Evolutionary conservation across 2,888 invertebrate genomes (phyloP), one percentile per base, ranked within the genome.

Genomic region (Mythimna albipuncta): DNA sequence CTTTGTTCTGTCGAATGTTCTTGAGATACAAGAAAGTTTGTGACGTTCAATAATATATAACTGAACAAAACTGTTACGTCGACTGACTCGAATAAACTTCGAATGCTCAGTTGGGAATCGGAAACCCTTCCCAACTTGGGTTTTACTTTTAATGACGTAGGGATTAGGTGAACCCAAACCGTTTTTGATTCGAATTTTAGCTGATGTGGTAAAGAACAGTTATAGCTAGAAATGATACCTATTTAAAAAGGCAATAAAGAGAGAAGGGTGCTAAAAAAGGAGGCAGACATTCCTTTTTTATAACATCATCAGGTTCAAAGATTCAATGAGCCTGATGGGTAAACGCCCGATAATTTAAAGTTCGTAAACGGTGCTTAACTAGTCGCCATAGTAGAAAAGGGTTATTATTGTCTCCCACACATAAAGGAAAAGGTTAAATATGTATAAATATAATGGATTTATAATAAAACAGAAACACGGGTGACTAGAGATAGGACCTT

Each of bases 91-190:
- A 75, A 72, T 71, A 66, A 81, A 83, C 75, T 81, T 81, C 57
- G 50, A 85, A 84, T 68, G 52, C 35, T 84, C 72, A 73, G 69
- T 69, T 58, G 81, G 77, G 84, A 77, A 84, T 81, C 63, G 71
- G 68, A 68, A 75, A 71, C 84, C 84, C 77, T 85, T 61, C 55
- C 69, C 2, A 72, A 84, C 55, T 77, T 81, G 52, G 64, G 68
- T 64, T 80, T 85, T 72, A 80, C 85, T 85, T 85, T 74, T 80
- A 85, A 83, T 69, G 84, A 76, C 68, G 82, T 80, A 65, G 66
- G 76, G 71, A 69, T 71, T 73, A 69, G 52, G 58, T 32, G 59
- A 66, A 69, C 64, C 63, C 79, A 69, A 83, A 72, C 69, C 50
- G 35, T 63, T 47, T 84, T 81, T 72, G 71, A 65, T 68, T 55